These are phyloP conservation scores for Salticus scenicus DNA, from an alignment of 2,888 invertebrate genomes.

Conservation along the genomic window DNA sequence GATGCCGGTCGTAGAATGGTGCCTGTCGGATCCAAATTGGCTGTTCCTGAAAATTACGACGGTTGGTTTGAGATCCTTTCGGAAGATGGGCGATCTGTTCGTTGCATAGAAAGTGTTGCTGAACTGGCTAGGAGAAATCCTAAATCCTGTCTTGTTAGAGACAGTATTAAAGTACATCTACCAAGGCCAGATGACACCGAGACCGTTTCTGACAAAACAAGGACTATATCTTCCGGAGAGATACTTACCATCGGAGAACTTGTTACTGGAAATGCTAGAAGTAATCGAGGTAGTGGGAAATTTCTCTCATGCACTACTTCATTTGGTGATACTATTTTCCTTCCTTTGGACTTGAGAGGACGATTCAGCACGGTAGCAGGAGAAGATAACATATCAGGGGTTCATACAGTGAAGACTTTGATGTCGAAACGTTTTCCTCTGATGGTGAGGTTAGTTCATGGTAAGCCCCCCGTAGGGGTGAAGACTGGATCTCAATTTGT, in stretches of 20 bases:
- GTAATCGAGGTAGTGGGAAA: conserved; percentile 38
- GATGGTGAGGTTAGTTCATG: conserved; percentile 92
- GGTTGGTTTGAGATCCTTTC: conserved; percentile 96
- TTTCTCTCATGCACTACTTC: conserved; percentile 91
- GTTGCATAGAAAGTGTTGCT: conserved; percentile 90
- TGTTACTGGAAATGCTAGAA: conserved; percentile 65
- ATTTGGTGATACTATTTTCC: conserved; percentile 87
- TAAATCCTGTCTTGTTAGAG: conserved; percentile 83
- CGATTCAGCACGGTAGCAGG: conserved; percentile 94
- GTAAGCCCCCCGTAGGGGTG: conserved; percentile 84
- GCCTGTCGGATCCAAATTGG: conserved; percentile 86
- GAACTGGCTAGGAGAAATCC: conserved; percentile 82
- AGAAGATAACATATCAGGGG: conserved; percentile 95
- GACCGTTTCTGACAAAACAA: conserved; percentile 75
- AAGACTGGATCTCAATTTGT: conserved; percentile 79
- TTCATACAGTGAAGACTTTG: conserved; percentile 93
- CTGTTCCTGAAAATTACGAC: conserved; percentile 89
- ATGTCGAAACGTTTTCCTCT: conserved; percentile 92
- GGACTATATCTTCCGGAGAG: conserved; percentile 88
- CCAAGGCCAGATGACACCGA: conserved; percentile 73
- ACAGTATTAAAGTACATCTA: conserved; percentile 83
- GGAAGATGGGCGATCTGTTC: conserved; percentile 92
- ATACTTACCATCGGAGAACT: conserved; percentile 84
- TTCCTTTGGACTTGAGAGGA: conserved; percentile 90
- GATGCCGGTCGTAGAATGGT: conserved; percentile 77